A percentile compares a stretch with the other conserved stretches of the same genome.
phyloP scores from a whole-genome alignment of 2,888 invertebrate genomes.

The Drosophila multiciliata region DNA sequence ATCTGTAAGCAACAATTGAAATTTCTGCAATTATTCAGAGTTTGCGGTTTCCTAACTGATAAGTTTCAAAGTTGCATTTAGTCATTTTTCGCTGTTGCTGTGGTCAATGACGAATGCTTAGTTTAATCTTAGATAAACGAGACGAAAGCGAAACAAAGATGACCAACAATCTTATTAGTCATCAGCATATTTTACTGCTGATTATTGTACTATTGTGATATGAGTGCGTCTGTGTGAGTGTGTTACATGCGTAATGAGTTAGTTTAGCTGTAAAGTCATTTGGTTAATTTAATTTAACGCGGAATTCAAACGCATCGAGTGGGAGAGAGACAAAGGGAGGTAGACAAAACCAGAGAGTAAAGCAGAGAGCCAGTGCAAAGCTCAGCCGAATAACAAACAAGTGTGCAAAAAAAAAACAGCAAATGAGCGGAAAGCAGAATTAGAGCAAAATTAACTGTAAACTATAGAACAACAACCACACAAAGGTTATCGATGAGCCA shows the following conservation, averaged over 20 bases:
- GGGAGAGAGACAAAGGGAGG: neutral
- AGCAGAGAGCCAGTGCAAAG: constrained; percentile 28
- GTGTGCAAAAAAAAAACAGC: constrained; percentile 17
- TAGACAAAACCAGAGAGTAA: neutral
- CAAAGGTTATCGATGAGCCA: constrained; percentile 61
- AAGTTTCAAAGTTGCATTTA: constrained; percentile 4
- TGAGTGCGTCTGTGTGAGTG: neutral
- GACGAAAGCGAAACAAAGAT: constrained; percentile 8
- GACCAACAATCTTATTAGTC: constrained; percentile 39
- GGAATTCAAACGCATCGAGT: constrained; percentile 31
- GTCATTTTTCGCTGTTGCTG: neutral
- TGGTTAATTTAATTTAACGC: constrained; percentile 67
- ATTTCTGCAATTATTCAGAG: constrained; percentile 17
- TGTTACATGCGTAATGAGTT: constrained; percentile 21
- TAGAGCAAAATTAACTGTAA: constrained; percentile 53
- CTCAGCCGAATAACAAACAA: constrained; percentile 15
- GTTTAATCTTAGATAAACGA: constrained; percentile 4
- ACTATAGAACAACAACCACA: constrained; percentile 35
- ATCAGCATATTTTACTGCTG: constrained; percentile 21
- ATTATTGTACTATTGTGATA: constrained; percentile 17
- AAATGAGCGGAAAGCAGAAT: constrained; percentile 25
- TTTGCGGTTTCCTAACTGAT: constrained; percentile 13
- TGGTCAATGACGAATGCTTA: constrained; percentile 35
- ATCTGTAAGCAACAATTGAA: neutral
- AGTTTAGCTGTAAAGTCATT: constrained; percentile 28